Evolutionary conservation across 1,140 invertebrate species (phyloP), one percentile per base, ranked within the genome.

Genomic region (Platyura marginata): DNA sequence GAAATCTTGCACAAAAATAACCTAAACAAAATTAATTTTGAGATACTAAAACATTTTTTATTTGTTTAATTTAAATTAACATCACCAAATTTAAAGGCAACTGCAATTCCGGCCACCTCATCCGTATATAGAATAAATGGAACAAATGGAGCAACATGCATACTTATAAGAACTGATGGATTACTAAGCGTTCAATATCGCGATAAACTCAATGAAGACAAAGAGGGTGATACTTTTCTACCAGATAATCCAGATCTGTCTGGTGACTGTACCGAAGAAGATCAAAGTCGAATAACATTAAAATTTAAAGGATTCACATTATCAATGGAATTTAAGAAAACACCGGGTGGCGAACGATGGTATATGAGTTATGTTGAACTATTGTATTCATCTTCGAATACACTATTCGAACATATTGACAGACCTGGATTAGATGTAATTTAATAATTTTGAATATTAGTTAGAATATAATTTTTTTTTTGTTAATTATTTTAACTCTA

Each of bases 321-420:
- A 4, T 66, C 70, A 23, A 76, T 75, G 64, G 70, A 68, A 44
- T 85, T 84, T 52, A 72, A 83, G 80, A 42, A 42, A 42, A 45
- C 44, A 21, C 40, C 40, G 16, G 83, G 83, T 11, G 81, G 82
- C 5, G 84, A 89, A 56, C 69, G 79, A 47, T 89, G 83, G 83
- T 87, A 86, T 52, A 74, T 83, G 3, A 76, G 75, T 43, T 74
- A 72, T 48, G 70, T 87, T 33, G 72, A 77, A 52, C 57, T 88
- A 39, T 71, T 58, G 3, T 71, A 73, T 55, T 71, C 69, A 47
- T 70, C 69, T 3, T 67, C 66, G 21, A 68, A 69, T 21, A 42
- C 61, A 18, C 53, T 71, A 8, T 57, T 71, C 22, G 67, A 71
- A 45, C 69, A 71, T 47, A 66, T 67, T 8, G 58, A 62, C 48